These are phyloP conservation scores for Psophia crepitans DNA, from an alignment of 2,113 vertebrate genomes.

Conservation along the genomic window DNA sequence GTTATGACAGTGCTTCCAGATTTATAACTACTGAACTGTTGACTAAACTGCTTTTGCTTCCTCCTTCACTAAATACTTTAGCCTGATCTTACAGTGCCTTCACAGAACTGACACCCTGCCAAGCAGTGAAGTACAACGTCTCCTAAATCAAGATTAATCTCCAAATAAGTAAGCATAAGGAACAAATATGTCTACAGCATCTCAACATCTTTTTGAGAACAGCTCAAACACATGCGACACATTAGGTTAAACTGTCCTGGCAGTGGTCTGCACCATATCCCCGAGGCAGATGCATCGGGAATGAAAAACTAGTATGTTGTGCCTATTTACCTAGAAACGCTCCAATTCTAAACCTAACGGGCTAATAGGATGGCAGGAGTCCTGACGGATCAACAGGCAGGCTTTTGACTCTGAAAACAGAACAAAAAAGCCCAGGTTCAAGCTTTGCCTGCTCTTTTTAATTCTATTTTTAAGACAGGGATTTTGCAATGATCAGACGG, in stretches of 20 bases:
- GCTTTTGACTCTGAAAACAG: not conserved
- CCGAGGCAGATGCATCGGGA: not conserved
- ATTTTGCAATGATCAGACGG: not conserved
- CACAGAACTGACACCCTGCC: not conserved
- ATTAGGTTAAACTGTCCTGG: not conserved
- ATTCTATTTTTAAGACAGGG: not conserved
- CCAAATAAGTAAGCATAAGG: not conserved
- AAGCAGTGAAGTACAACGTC: not conserved
- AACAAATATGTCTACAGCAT: not conserved
- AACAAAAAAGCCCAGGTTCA: not conserved
- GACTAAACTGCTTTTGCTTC: not conserved
- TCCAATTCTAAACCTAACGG: not conserved
- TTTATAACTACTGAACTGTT: not conserved
- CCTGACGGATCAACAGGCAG: not conserved
- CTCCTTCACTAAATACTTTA: not conserved
- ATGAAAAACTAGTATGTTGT: not conserved
- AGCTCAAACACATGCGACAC: not conserved
- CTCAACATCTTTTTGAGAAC: not conserved
- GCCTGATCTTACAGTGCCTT: not conserved
- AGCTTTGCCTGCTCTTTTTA: not conserved
- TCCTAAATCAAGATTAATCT: slow-evolving; percentile 13
- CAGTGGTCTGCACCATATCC: not conserved
- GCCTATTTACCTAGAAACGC: not conserved
- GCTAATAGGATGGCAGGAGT: not conserved
- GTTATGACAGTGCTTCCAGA: not conserved